Evolutionary conservation across 2,113 vertebrate species (phyloP), one percentile per base, ranked within the genome.

Genomic region (Pycnonotus jocosus): DNA sequence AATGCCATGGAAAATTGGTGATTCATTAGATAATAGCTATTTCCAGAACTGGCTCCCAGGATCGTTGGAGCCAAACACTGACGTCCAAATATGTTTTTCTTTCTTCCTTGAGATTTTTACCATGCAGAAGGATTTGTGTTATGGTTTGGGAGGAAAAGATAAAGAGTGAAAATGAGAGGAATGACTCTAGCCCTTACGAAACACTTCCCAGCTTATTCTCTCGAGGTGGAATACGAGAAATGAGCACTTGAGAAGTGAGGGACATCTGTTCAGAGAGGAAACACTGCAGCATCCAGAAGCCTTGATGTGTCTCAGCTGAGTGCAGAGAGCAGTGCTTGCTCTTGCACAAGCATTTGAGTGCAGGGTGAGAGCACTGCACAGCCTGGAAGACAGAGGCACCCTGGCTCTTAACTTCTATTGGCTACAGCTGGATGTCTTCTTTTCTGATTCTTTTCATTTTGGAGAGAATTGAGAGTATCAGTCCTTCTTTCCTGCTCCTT

Each of bases 1-100:
- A 91, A 68, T 77, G 45, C 62, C 27, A 92, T 97, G 96, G 95
- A 93, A 93, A 94, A 68, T 64, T 62, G 81, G 82, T 97, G 94
- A 95, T 94, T 95, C 95, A 93, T 90, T 77, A 92, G 82, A 90
- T 93, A 88, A 90, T 73, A 62, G 45, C 64, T 87, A 4, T 90
- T 95, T 88, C 85, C 92, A 94, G 64, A 90, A 70, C 79, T 65
- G 72, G 58, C 90, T 97, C 90, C 82, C 91, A 93, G 91, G 80
- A 95, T 86, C 90, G 88, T 68, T 94, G 88, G 91, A 92, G 86
- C 94, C 6, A 0, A 92, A 73, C 68, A 21, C 56, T 94, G 95
- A 74, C 24, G 15, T 94, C 47, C 91, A 70, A 66, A 56, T 31
- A 7, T 51, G 64, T 70, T 95, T 95, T 93, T 77, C 62, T 90